Conservation (phyloP, 2,888 invertebrate species). For the Ptychoptera contaminata region DNA sequence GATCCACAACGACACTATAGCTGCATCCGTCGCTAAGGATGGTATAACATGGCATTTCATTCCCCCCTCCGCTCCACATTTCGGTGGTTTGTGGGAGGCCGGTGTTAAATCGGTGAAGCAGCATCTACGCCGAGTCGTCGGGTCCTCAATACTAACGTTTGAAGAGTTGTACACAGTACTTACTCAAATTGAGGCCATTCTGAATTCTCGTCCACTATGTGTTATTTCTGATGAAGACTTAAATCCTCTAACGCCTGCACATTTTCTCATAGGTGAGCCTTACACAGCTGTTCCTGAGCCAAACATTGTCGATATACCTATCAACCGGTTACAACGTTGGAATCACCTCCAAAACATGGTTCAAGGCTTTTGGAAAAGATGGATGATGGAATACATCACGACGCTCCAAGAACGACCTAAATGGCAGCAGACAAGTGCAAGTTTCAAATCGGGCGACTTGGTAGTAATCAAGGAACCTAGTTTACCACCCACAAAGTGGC, state of each 20-base stretch:
- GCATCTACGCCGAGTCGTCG: conserved; percentile 10
- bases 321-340: conserved; percentile 12
- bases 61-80: conserved; percentile 14
- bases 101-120: conserved; percentile 14
- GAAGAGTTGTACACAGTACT: conserved; percentile 9
- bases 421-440: conserved; percentile 13
- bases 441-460: conserved; percentile 12
- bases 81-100: conserved; percentile 16
- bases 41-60: conserved; percentile 15
- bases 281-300: neutral
- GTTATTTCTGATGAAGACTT: neutral
- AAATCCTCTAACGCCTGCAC: neutral
- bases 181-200: conserved; percentile 11
- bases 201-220: conserved; percentile 12
- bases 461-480: conserved; percentile 16
- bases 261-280: neutral
- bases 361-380: conserved; percentile 15
- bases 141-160: neutral
- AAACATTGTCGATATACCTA: neutral
- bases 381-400: conserved; percentile 15
- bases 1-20: neutral
- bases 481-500: conserved; percentile 14
- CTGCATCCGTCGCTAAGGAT: neutral
- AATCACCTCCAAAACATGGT: conserved; percentile 14
- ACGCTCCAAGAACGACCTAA: conserved; percentile 15